Conservation (phyloP, 2,113 vertebrate species). For the Anarrhichthys ocellatus region DNA sequence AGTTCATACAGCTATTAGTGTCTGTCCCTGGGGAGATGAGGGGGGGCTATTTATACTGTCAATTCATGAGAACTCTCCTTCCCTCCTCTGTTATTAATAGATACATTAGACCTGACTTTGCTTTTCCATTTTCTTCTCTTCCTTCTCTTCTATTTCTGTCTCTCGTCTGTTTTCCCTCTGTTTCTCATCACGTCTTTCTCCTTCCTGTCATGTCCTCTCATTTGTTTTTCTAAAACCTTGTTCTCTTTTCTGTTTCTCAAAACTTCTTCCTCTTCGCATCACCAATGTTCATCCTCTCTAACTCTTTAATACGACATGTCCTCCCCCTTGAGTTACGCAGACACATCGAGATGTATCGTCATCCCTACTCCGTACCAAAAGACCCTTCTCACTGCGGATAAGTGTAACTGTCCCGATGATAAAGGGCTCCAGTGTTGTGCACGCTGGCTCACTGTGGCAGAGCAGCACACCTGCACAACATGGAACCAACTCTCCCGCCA, state of each 20-base stretch:
- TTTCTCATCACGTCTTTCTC: slow-evolving; percentile 8
- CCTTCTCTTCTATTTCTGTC: slow-evolving; percentile 3
- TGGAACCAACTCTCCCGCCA: neutral
- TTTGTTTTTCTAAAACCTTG: neutral
- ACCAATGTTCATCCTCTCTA: neutral
- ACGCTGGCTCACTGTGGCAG: neutral
- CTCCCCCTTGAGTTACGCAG: neutral
- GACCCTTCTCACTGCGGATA: neutral
- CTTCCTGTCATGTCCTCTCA: too few relatives aligned
- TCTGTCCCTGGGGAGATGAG: slow-evolving; percentile 39
- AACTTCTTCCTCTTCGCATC: neutral
- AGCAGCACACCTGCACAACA: neutral
- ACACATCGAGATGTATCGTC: neutral
- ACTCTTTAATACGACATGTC: neutral
- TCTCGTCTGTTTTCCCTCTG: neutral
- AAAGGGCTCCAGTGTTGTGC: too few relatives aligned
- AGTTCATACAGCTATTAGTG: slow-evolving; percentile 51
- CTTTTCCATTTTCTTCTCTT: slow-evolving; percentile 22
- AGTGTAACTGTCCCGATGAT: neutral
- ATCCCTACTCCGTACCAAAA: neutral
- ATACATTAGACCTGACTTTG: slow-evolving; percentile 38
- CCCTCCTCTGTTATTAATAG: slow-evolving; percentile 53
- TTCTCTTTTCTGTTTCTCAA: neutral
- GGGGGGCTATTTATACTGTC: slow-evolving; percentile 57
- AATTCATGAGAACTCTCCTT: slow-evolving; percentile 74